Conservation (phyloP, 1,140 invertebrate species). For the Ostrea edulis region DNA sequence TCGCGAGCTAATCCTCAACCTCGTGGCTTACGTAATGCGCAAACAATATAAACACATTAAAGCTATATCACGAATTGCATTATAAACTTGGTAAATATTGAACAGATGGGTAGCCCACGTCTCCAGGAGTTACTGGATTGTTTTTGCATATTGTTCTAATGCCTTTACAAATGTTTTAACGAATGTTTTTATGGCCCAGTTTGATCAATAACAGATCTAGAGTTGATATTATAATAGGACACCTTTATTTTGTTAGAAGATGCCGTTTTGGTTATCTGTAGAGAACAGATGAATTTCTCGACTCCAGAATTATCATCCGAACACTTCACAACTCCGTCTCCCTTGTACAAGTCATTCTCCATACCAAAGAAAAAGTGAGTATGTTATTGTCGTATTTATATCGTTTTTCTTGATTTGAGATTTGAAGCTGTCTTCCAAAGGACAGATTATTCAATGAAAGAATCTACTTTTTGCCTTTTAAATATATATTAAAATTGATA, state of each 20-base stretch:
- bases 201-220: neutral
- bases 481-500: too few species aligned
- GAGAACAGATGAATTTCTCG: conserved; percentile 29
- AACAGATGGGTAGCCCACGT: conserved; percentile 8
- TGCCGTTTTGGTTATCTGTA: neutral
- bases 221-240: neutral
- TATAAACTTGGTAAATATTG: conserved; percentile 3
- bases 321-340: neutral
- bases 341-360: conserved; percentile 5
- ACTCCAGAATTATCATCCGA: neutral
- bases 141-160: neutral
- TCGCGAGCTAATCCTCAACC: neutral
- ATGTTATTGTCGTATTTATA: neutral
- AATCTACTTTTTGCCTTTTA: too few species aligned
- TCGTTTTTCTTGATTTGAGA: neutral
- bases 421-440: too few species aligned
- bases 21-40: neutral
- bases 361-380: conserved; percentile 35
- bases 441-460: too few species aligned
- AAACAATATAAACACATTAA: conserved; percentile 10
- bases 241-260: conserved; percentile 3
- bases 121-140: neutral
- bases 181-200: neutral
- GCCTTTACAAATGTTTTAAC: neutral
- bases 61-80: neutral